phyloP scores from a whole-genome alignment of 1,140 invertebrate genomes.

The Hycleus cichorii region DNA sequence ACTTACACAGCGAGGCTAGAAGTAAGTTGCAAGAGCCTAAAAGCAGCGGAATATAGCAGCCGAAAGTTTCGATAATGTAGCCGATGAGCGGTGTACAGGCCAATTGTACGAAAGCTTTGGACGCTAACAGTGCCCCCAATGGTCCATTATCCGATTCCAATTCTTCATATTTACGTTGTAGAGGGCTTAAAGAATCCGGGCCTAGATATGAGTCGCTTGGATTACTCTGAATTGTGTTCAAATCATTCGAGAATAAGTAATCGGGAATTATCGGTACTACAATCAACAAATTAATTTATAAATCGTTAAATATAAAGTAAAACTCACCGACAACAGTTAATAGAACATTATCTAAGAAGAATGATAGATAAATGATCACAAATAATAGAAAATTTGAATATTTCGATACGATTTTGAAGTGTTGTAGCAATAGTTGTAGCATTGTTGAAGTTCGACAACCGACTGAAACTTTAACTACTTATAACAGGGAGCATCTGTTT shows the following conservation, averaged over 20 bases:
- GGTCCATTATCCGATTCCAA: constrained; percentile 60
- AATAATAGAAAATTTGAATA: constrained; percentile 43
- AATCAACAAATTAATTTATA: constrained; percentile 29
- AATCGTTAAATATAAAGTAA: constrained; percentile 6
- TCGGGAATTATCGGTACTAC: constrained; percentile 82
- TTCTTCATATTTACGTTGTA: constrained; percentile 38
- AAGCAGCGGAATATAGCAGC: constrained; percentile 76
- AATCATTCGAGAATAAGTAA: constrained; percentile 57
- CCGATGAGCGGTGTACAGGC: constrained; percentile 77
- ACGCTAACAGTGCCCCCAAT: constrained; percentile 74
- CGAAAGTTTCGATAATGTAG: constrained; percentile 55
- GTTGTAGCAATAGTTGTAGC: constrained; percentile 10
- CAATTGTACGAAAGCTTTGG: constrained; percentile 81
- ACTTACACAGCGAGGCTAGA: constrained; percentile 71
- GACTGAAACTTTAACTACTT: constrained; percentile 5
- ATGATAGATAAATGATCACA: constrained; percentile 56
- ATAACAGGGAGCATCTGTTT: constrained; percentile 18
- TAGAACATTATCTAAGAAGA: constrained; percentile 69
- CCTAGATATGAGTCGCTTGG: constrained; percentile 11
- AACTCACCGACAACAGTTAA: constrained; percentile 71
- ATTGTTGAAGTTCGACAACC: not conserved
- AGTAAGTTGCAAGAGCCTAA: constrained; percentile 75
- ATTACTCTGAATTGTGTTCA: constrained; percentile 18
- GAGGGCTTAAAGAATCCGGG: constrained; percentile 31
- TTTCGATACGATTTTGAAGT: constrained; percentile 19